Base-by-base conservation (phyloP, 2,113 vertebrate species). In the Lepisosteus osseus region DNA sequence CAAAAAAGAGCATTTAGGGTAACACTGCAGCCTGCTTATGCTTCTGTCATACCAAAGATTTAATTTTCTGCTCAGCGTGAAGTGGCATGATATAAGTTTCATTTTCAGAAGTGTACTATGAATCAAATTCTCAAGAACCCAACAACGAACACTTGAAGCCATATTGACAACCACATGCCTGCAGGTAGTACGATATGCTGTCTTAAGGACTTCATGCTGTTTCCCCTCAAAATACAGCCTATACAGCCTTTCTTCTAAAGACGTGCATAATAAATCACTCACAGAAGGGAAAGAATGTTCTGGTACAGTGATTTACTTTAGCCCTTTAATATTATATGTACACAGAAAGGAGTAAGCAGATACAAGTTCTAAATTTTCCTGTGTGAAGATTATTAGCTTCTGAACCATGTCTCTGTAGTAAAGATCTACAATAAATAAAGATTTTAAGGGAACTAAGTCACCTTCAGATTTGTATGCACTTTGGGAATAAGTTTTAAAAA, bases 41-140 rank as follows among this genome's bases (percentile, higher is more conserved):
- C 65, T 83, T 87, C 78, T 76, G 78, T 65, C 17, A 65, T 69
- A 84, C 71, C 83, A 74, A 85, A 81, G 70, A 86, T 90, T 83
- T 87, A 73, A 90, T 90, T 91, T 89, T 72, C 80, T 78, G 65
- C 85, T 81, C 85, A 87, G 83, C 61, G 77, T 83, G 77, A 82
- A 74, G 72, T 54, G 71, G 62, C 74, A 81, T 80, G 86, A 89
- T 76, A 72, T 80, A 72, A 68, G 73, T 75, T 88, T 86, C 74
- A 72, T 73, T 79, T 78, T 84, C 74, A 71, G 64, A 80, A 67
- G 81, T 73, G 80, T 82, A 74, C 73, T 84, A 83, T 74, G 81
- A 92, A 88, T 78, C 70, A 86, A 74, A 86, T 87, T 87, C 65
- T 77, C 74, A 64, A 76, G 79, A 76, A 81, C 80, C 67, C 68